These are phyloP conservation scores for Daphoenositta chrysoptera DNA, from an alignment of 2,113 vertebrate species.

Conservation along the genomic window DNA sequence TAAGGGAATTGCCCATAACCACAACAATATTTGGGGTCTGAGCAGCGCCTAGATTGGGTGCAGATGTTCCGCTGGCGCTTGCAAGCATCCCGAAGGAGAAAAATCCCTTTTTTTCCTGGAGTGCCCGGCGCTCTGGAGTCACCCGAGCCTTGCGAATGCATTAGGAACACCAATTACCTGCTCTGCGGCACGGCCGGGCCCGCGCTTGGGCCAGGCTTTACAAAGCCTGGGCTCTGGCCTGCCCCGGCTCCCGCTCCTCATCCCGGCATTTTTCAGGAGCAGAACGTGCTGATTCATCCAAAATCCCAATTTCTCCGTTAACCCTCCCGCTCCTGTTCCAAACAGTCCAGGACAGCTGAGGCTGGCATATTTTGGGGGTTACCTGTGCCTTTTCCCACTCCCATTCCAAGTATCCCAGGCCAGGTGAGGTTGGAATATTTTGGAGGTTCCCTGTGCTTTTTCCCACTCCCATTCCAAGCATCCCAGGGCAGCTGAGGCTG, in stretches of 20 bases:
- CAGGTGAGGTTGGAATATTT: neutral
- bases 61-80: slow-evolving; percentile 77
- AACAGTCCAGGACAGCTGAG: neutral
- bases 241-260: neutral
- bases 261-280: rapidly evolving
- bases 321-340: neutral
- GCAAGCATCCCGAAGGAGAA: slow-evolving; percentile 44
- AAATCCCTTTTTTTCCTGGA: slow-evolving; percentile 18
- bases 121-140: neutral
- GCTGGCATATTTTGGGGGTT: neutral
- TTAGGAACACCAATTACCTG: slow-evolving; percentile 39
- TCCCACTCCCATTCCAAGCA: neutral
- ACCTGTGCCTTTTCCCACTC: neutral
- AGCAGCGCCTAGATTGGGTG: slow-evolving; percentile 70
- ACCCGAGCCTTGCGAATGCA: slow-evolving; percentile 43
- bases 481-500: rapidly evolving
- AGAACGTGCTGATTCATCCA: neutral
- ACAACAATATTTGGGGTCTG: slow-evolving; percentile 72
- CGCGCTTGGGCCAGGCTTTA: neutral
- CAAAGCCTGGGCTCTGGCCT: neutral
- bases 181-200: rapidly evolving
- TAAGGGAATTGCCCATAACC: slow-evolving; percentile 76
- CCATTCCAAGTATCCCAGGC: rapidly evolving
- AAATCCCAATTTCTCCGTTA: neutral
- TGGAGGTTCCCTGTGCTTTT: neutral